Evolutionary conservation across 1,140 invertebrate genomes (phyloP).

Genomic region (Ganaspis sp.): DNA sequence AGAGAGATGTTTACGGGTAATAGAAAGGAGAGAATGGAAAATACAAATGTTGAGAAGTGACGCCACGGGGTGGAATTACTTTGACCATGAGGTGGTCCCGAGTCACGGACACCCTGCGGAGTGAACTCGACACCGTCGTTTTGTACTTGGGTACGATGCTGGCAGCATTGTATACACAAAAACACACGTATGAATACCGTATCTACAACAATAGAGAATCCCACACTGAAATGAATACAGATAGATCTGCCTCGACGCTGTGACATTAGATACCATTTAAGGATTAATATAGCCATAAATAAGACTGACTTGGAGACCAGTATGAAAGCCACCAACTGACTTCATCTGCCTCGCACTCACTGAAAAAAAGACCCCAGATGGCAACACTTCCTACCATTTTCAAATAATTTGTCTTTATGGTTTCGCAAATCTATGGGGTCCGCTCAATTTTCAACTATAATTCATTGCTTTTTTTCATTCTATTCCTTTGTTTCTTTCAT

Average conservation of each 20-base stretch:
- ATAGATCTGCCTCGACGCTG: constrained; percentile 69
- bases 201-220: constrained; percentile 72
- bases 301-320: constrained; percentile 68
- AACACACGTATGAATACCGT: constrained; percentile 73
- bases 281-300: constrained; percentile 78
- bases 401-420: constrained; percentile 5
- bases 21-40: constrained; percentile 42
- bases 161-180: constrained; percentile 68
- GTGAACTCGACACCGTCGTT: constrained; percentile 77
- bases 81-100: constrained; percentile 39
- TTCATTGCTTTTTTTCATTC: neutral
- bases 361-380: neutral
- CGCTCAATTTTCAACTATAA: neutral
- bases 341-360: neutral
- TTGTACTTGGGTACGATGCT: constrained; percentile 70
- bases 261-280: constrained; percentile 77
- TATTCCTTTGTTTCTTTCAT: no score
- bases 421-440: neutral
- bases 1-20: constrained; percentile 44
- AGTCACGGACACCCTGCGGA: constrained; percentile 73
- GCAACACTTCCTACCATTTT: constrained; percentile 7
- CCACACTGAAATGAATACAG: constrained; percentile 62
- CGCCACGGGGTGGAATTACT: constrained; percentile 55
- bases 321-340: constrained; percentile 55
- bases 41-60: constrained; percentile 72